phyloP scores from a whole-genome alignment of 2,797 vertebrate species.

The Melopsittacus undulatus region DNA sequence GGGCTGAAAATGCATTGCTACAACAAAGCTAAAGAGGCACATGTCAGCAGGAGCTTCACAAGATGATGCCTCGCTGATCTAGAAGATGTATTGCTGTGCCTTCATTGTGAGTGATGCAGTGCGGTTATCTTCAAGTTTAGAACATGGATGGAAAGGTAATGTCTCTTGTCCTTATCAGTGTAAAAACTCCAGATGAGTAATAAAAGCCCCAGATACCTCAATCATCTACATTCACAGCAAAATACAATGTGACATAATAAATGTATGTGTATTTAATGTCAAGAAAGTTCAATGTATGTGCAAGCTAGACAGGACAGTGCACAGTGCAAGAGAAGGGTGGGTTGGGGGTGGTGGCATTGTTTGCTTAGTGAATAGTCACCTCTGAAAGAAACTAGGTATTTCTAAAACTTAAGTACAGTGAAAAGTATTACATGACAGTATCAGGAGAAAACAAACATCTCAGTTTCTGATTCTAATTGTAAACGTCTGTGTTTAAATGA shows the following conservation, averaged over 20 bases:
- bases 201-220: slow-evolving; percentile 1
- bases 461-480: background rate
- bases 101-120: background rate
- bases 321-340: background rate
- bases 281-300: background rate
- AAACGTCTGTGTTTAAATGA: background rate
- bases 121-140: background rate
- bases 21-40: background rate
- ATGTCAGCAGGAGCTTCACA: background rate
- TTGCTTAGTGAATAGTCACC: background rate
- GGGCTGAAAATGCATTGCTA: background rate
- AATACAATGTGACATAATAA: background rate
- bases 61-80: background rate
- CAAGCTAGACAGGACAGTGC: background rate
- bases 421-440: background rate
- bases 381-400: background rate
- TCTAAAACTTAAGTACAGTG: background rate
- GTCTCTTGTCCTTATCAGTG: background rate
- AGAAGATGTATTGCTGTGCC: background rate
- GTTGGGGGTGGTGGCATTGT: background rate
- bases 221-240: background rate
- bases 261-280: background rate
- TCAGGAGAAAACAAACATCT: background rate
- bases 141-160: background rate
- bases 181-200: slow-evolving; percentile 3